Evolutionary conservation across 2,113 vertebrate genomes (phyloP).

Genomic region (Falco punctatus): DNA sequence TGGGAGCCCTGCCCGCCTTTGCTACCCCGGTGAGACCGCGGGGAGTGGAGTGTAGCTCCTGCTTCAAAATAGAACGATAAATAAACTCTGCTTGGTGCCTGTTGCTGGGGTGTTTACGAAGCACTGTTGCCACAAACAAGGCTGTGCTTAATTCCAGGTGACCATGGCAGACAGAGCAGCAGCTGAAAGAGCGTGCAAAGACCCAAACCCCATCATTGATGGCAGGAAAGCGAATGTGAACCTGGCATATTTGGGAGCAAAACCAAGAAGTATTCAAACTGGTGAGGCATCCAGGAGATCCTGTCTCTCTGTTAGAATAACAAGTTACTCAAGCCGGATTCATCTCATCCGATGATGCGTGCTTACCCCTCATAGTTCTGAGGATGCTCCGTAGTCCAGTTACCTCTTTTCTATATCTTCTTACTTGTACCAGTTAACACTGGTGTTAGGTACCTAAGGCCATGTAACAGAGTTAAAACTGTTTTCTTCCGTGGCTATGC

Average conservation of each 20-base stretch:
- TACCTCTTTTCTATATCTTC: neutral
- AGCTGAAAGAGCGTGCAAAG: slow-evolving; percentile 94
- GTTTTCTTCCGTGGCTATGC: neutral
- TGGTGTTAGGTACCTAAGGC: neutral
- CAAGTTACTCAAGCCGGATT: neutral
- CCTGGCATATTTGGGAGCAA: slow-evolving; percentile 95
- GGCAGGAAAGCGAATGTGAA: slow-evolving; percentile 97
- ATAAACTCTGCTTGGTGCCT: neutral
- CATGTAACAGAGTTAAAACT: neutral
- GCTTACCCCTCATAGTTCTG: neutral
- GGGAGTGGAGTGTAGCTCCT: neutral
- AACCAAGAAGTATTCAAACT: slow-evolving; percentile 93
- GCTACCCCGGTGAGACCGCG: neutral
- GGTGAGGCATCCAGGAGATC: slow-evolving; percentile 76
- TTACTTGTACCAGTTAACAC: neutral
- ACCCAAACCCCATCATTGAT: slow-evolving; percentile 97
- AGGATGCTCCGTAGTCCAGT: neutral
- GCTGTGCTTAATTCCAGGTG: slow-evolving; percentile 78
- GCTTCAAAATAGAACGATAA: neutral
- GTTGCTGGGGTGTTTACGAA: neutral
- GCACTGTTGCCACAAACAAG: slow-evolving; percentile 27
- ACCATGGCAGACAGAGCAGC: slow-evolving; percentile 93
- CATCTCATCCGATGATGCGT: neutral
- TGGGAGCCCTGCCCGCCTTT: neutral
- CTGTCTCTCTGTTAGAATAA: neutral